Conservation (phyloP, 2,797 vertebrate genomes). For the Anas acuta region DNA sequence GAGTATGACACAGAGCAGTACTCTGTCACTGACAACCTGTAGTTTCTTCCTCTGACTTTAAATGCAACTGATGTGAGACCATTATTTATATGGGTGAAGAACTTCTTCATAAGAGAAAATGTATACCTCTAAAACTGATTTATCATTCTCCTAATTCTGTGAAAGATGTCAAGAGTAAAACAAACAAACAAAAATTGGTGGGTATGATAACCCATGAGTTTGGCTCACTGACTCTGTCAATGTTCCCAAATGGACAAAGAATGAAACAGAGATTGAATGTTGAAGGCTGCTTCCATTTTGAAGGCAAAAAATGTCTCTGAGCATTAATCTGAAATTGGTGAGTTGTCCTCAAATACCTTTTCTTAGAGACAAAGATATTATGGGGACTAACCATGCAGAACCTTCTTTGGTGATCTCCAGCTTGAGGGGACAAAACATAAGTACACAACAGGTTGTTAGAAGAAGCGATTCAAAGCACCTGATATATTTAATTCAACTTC, state of each 20-base stretch:
- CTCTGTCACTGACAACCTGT: not conserved
- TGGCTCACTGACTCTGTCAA: not conserved
- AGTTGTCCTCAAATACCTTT: not conserved
- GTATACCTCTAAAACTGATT: not conserved
- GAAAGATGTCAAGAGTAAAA: not conserved
- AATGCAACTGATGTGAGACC: not conserved
- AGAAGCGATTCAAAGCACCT: not conserved
- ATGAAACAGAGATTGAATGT: not conserved
- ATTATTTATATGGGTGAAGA: conserved; percentile 2
- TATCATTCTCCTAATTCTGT: not conserved
- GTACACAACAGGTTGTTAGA: not conserved
- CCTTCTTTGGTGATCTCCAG: not conserved
- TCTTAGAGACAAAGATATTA: not conserved
- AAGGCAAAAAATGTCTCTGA: not conserved
- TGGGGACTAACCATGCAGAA: not conserved
- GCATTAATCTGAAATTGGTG: not conserved
- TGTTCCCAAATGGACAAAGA: not conserved
- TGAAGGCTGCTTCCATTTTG: not conserved
- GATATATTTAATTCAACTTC: not conserved
- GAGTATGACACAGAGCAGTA: not conserved
- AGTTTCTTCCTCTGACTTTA: conserved; percentile 3
- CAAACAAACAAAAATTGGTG: not conserved
- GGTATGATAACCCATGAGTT: not conserved
- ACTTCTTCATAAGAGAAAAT: conserved; percentile 3
- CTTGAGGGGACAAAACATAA: not conserved